Percentiles rank a stretch among this genome's conserved stretches.
phyloP scores from a whole-genome alignment of 2,113 vertebrate species.

The Edolisoma coerulescens region DNA sequence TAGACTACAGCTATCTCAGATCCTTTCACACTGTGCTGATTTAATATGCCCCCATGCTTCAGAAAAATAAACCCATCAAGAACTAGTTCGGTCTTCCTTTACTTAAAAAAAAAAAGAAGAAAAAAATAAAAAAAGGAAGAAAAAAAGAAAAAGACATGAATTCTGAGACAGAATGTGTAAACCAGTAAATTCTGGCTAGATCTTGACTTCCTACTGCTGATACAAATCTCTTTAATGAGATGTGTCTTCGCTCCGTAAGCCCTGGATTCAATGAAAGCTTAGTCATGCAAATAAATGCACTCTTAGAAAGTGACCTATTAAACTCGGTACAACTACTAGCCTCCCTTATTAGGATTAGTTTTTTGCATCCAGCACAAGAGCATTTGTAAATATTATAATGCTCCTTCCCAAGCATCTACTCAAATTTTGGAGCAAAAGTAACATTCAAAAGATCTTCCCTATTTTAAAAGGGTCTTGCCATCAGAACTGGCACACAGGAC shows the following conservation, averaged over 20 bases:
- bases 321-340: background rate
- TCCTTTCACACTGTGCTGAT: background rate
- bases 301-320: background rate
- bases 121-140: too few relatives aligned
- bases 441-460: background rate
- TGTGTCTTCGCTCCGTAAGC: background rate
- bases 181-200: background rate
- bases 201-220: background rate
- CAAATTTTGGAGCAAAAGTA: background rate
- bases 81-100: background rate
- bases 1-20: background rate
- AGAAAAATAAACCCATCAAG: background rate
- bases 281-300: background rate
- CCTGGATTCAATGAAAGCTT: background rate
- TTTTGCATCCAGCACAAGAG: background rate
- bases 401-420: background rate
- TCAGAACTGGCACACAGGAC: background rate
- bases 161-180: background rate
- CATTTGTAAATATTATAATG: background rate
- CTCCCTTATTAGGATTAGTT: background rate
- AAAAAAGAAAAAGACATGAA: background rate
- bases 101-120: background rate
- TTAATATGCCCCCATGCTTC: background rate
- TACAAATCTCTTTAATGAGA: background rate
- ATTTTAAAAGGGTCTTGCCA: background rate